Conservation (phyloP, 2,797 vertebrate genomes). For the Lateolabrax maculatus region DNA sequence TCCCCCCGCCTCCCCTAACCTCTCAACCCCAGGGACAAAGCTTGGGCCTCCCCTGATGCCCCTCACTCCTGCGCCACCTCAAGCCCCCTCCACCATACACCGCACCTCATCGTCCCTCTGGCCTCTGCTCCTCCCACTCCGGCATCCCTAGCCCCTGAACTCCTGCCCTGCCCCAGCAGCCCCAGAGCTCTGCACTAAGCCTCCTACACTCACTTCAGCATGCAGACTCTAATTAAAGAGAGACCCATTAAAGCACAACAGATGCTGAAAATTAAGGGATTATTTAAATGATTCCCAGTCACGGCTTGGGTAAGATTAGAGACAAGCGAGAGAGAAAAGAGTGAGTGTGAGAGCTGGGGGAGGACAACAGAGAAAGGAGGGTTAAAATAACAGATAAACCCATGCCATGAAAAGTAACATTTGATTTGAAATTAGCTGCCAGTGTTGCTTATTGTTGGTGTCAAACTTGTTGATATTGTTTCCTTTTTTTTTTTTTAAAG, state of each 20-base stretch:
- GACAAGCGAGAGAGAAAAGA: constrained; percentile 52
- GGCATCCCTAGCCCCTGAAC: constrained; percentile 37
- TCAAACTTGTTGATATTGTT: constrained; percentile 51
- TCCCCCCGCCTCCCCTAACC: constrained; percentile 22
- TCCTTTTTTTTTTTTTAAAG: constrained; percentile 20
- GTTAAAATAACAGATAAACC: constrained; percentile 60
- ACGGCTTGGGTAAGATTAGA: constrained; percentile 67
- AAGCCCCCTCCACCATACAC: constrained; percentile 30
- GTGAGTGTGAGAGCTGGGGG: constrained; percentile 36
- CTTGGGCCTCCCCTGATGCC: constrained; percentile 68
- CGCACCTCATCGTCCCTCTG: constrained; percentile 33
- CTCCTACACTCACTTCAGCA: constrained; percentile 70
- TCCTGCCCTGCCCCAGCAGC: constrained; percentile 46
- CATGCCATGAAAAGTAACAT: constrained; percentile 29
- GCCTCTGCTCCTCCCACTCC: constrained; percentile 48
- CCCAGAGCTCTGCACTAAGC: constrained; percentile 63
- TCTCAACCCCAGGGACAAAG: constrained; percentile 77
- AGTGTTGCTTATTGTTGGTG: constrained; percentile 31
- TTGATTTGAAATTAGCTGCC: constrained; percentile 56
- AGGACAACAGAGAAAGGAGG: constrained; percentile 35
- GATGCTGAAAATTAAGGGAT: constrained; percentile 89
- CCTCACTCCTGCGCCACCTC: constrained; percentile 29
- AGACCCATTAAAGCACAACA: constrained; percentile 80
- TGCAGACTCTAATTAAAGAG: constrained; percentile 83
- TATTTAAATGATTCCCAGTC: constrained; percentile 86